These are phyloP conservation scores for Ophion slaviceki DNA, from an alignment of 2,888 invertebrate genomes.

Conservation along the genomic window DNA sequence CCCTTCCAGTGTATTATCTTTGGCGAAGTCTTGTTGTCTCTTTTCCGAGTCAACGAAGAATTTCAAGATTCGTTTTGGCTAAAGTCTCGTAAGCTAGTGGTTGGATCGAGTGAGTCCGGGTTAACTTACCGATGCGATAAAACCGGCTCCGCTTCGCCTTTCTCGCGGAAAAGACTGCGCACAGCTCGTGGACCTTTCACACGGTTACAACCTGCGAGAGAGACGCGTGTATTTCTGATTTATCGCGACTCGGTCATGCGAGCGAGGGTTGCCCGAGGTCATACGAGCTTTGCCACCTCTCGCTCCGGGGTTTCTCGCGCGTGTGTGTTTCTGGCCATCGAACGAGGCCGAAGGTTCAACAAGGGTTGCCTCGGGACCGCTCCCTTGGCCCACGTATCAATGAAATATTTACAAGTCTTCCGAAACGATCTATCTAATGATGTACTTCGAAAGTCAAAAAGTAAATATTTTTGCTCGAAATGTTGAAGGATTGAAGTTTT, in stretches of 20 bases:
- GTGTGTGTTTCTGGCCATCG: conserved; percentile 25
- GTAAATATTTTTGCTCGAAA: too few species aligned
- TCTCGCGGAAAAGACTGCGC: conserved; percentile 35
- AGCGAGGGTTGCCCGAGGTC: conserved; percentile 73
- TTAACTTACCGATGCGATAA: conserved; percentile 11
- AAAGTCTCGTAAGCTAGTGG: conserved; percentile 16
- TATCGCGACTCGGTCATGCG: conserved; percentile 59
- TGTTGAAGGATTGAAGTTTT: too few species aligned
- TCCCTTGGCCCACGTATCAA: background rate
- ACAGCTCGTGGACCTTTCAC: conserved; percentile 55
- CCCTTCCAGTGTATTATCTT: background rate
- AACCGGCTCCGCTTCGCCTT: conserved; percentile 48
- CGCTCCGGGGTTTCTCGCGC: conserved; percentile 19
- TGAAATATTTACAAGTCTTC: background rate
- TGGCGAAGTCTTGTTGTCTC: background rate
- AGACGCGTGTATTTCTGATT: conserved; percentile 42
- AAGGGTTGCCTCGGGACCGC: background rate
- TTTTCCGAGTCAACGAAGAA: background rate
- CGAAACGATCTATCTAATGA: background rate
- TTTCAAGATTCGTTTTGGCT: background rate
- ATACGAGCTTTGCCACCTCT: conserved; percentile 5
- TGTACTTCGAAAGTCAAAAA: too few species aligned
- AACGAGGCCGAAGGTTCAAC: conserved; percentile 33
- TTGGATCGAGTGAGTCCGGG: background rate
- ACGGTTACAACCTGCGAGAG: conserved; percentile 39